Base-by-base conservation (phyloP, 2,113 vertebrate genomes). In the Limnothrissa miodon region DNA sequence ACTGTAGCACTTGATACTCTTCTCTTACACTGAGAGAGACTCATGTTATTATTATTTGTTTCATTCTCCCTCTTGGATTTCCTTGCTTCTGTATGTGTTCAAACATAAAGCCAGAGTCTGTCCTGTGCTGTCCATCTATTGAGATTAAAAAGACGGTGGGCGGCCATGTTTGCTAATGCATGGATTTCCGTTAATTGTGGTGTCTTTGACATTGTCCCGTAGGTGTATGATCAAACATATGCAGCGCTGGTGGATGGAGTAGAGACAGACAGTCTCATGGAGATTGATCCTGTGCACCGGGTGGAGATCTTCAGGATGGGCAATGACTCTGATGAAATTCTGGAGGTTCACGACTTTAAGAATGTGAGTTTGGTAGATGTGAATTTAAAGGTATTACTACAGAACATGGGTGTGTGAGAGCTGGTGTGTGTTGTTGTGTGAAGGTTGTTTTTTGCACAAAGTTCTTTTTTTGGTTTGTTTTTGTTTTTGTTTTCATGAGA, bases 321-420 rank as follows among this genome's bases (percentile, higher is more conserved):
- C 87, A 98, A 98, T 0, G 95, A 96, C 84, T 97, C 93, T 0
- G 92, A 97, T 36, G 97, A 98, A 85, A 96, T 97, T 70, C 89
- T 98, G 80, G 98, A 99, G 93, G 95, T 99, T 79, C 97, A 98
- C 0, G 97, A 99, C 91, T 99, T 99, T 91, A 97, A 97, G 93
- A 96, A 97, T 0, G 98, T 98, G 90, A 96, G 97, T 90, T 78
- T 74, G 83, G 25, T 39, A n/a, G 29, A 78, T 33, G 23, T 42
- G 7, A 62, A 51, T 78, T 51, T 29, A 51, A n/a, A 1, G 25
- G 39, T 44, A 82, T 39, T 53, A 8, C 74, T 74, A 74, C 9
- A 66, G 17, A 11, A 17, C 17, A 15, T 36, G 29, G 15, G 10
- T 15, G 66, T 36, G 33, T 29, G 66, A 17, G 33, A 5, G 36